Evolutionary conservation across 2,113 vertebrate species (phyloP), one percentile per base, ranked within the genome.

Genomic region (Hypocryptadius cinnamomeus): DNA sequence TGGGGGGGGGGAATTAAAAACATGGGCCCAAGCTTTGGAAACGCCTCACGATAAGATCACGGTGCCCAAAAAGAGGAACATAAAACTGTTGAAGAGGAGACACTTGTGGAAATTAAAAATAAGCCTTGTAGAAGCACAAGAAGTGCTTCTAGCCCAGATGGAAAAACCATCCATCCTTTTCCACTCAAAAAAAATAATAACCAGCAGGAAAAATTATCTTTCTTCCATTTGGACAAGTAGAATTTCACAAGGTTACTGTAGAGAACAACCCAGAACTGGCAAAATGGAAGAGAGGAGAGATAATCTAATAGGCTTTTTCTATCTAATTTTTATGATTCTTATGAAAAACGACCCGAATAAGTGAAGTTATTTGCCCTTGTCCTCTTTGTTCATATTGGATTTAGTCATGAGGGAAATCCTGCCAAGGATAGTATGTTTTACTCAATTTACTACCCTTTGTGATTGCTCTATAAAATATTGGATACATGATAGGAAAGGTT

Each of bases 291-390:
- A 89, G n/a, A 59, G 22, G n/a, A 25, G 6, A 83, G 79, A 85
- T 66, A 85, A 91, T 90, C 87, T 90, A 91, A 95, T 56, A 56
- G 79, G 82, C 13, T 76, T 87, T 64, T 74, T 79, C 89, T 59
- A 64, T 73, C 76, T 74, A 85, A 87, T 71, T 94, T 90, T 91
- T 22, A 95, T 68, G 74, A 90, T 83, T 73, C 85, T 68, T 65
- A 73, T 92, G 90, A 96, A 85, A 95, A 96, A 94, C 74, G 94
- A 94, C 93, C 94, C 91, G 87, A 89, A 93, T 94, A 93, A 93
- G 74, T 89, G 91, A 90, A 91, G 93, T 92, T 96, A 82, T 94
- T 94, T 95, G 96, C 95, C 95, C 95, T 96, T 93, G 94, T 92
- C 94, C 95, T 93, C 89, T 90, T 91, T 94, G 85, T 78, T 96